Evolutionary conservation across 1,140 invertebrate species (phyloP).

Genomic region (Cyphomyrmex costatus): DNA sequence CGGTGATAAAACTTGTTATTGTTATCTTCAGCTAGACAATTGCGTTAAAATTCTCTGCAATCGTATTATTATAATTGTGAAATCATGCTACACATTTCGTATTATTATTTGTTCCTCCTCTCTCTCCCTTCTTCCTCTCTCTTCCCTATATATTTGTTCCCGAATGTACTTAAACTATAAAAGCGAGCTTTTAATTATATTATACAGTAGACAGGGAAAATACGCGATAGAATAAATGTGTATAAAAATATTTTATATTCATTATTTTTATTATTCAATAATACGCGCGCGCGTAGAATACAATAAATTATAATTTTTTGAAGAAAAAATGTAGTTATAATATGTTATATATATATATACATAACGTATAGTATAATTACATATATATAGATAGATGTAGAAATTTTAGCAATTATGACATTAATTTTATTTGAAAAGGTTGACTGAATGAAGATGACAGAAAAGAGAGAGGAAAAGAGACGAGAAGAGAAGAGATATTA

Average conservation of each 20-base stretch:
- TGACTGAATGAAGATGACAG: background rate
- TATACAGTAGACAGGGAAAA: background rate
- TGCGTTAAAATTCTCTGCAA: conserved; percentile 30
- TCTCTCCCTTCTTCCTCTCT: background rate
- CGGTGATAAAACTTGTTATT: conserved; percentile 30
- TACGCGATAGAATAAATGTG: background rate
- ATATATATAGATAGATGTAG: background rate
- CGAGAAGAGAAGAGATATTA: background rate
- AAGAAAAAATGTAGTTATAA: background rate
- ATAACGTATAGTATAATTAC: no score
- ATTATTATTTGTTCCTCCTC: conserved; percentile 17
- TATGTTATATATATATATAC: background rate
- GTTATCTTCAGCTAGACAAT: conserved; percentile 25
- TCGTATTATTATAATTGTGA: conserved; percentile 39
- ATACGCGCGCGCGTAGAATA: background rate
- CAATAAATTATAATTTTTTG: background rate
- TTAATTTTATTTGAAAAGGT: background rate
- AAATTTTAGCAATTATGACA: background rate
- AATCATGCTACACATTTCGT: background rate
- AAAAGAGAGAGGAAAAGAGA: background rate
- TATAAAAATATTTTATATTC: conserved; percentile 14
- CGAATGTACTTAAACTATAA: background rate
- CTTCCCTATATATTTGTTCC: background rate
- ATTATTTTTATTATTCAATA: background rate
- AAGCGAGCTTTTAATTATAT: background rate